Evolutionary conservation across 1,140 invertebrate genomes (phyloP), one percentile per base, ranked within the genome.

Genomic region (Hermetia illucens): DNA sequence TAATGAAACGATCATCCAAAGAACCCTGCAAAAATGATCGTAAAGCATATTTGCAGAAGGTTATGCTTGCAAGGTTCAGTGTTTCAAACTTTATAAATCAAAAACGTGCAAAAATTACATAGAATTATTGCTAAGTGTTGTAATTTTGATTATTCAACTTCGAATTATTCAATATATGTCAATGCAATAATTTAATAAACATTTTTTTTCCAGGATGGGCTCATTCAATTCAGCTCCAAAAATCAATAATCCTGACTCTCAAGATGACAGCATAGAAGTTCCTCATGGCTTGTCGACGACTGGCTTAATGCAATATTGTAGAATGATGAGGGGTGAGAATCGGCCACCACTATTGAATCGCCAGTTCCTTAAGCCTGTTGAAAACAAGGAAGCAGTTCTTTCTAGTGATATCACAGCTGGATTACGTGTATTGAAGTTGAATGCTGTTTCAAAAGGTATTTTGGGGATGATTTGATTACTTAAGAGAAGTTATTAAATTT

Each of bases 201-300:
- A 15, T 46, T 46, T 49, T 44, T 46, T 50, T 67, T 67, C 3
- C 53, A 81, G 77, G 56, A 81, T 81, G 77, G 77, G 77, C 21
- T 79, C 77, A 55, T 80, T 80, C 44, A 76, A 73, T 31, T 77
- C 77, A 18, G 63, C 72, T 5, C 74, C 75, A 32, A 75, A 75
- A 54, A 74, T 79, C 36, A 54, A 68, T 39, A 77, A 77, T 50
- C 65, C 70, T 42, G 77, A 79, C 51, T 59, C 59, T 10, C 71
- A 75, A 55, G 77, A 80, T 52, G 63, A 70, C 44, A 69, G 73
- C 40, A 44, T 79, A 10, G 51, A 64, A 19, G 45, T 77, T 32
- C 67, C 67, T 9, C 51, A 64, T 18, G 53, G 56, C 3, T 52
- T 72, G 38, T 68, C 61, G 29, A 50, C 64, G 15, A 55, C 64